Percentiles rank a stretch among this genome's conserved stretches.
Conservation (phyloP, 2,888 invertebrate genomes). For the Athripsodes cinereus region DNA sequence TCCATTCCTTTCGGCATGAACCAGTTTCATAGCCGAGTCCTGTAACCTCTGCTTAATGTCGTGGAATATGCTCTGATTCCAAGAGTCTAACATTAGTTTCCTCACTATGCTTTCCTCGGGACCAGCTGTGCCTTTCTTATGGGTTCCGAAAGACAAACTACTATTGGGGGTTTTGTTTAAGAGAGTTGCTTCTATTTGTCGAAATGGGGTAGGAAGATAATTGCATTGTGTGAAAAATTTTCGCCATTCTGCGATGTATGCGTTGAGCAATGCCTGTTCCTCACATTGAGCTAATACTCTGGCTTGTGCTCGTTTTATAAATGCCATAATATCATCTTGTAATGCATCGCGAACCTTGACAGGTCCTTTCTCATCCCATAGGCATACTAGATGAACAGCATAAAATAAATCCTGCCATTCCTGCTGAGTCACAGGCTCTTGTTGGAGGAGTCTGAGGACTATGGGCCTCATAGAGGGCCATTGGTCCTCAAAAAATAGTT, state of each 20-base stretch:
- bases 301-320: slow-evolving; percentile 88
- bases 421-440: slow-evolving; percentile 85
- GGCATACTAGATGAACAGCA: slow-evolving; percentile 89
- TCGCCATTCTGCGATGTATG: slow-evolving; percentile 97
- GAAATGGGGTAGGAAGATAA: slow-evolving; percentile 93
- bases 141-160: slow-evolving; percentile 35
- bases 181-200: slow-evolving; percentile 82
- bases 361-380: slow-evolving; percentile 96
- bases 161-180: slow-evolving; percentile 46
- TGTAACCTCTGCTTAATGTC: slow-evolving; percentile 90
- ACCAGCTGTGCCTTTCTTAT: slow-evolving; percentile 51
- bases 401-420: slow-evolving; percentile 99
- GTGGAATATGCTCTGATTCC: slow-evolving; percentile 96
- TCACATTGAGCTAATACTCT: slow-evolving; percentile 87
- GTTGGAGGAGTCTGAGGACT: slow-evolving; percentile 87
- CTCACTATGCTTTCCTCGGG: slow-evolving; percentile 88
- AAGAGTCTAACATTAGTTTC: slow-evolving; percentile 94
- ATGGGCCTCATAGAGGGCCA: slow-evolving; percentile 95
- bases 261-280: slow-evolving; percentile 90
- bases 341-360: slow-evolving; percentile 82
- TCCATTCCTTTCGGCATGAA: slow-evolving; percentile 94
- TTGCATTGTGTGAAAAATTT: slow-evolving; percentile 97
- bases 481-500: slow-evolving; percentile 88
- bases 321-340: slow-evolving; percentile 88
- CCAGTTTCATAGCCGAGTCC: slow-evolving; percentile 95